A percentile compares a stretch with the other conserved stretches of the same genome.
phyloP scores from a whole-genome alignment of 2,113 vertebrate species.

The Rhineura floridana region DNA sequence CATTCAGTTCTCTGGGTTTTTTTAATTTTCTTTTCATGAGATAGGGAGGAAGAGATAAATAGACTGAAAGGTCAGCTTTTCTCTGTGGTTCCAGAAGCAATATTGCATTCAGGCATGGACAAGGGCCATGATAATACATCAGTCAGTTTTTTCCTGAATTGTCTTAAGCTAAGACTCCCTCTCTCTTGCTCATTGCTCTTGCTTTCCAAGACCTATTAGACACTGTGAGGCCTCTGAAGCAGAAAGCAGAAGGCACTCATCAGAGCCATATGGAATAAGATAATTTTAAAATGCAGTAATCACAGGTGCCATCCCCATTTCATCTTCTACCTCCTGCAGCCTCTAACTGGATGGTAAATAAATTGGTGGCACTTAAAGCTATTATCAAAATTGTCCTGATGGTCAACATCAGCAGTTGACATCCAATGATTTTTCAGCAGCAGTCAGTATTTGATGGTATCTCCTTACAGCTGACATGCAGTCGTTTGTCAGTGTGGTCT shows the following conservation, averaged over 20 bases:
- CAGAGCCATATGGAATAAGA: background rate
- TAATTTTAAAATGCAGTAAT: background rate
- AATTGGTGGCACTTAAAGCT: background rate
- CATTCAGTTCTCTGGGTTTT: slow-evolving; percentile 17
- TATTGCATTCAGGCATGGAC: slow-evolving; percentile 42
- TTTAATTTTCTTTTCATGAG: background rate
- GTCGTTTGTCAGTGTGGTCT: background rate
- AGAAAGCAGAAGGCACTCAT: background rate
- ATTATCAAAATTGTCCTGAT: background rate
- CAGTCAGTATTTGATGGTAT: background rate
- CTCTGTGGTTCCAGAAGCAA: slow-evolving; percentile 47
- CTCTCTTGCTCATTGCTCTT: no score
- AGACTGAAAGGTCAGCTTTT: slow-evolving; percentile 39
- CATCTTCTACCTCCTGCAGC: background rate
- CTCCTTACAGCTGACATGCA: background rate
- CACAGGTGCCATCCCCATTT: no score
- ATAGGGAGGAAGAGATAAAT: background rate
- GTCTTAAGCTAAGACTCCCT: slow-evolving; percentile 9
- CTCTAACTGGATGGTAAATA: background rate
- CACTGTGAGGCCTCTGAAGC: background rate
- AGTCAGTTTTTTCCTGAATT: slow-evolving; percentile 18
- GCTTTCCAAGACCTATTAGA: slow-evolving; percentile 1
- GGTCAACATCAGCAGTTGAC: background rate
- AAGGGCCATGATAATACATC: slow-evolving; percentile 36
- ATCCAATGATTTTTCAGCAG: background rate